phyloP scores from a whole-genome alignment of 2,113 vertebrate species.

The Scortum barcoo region DNA sequence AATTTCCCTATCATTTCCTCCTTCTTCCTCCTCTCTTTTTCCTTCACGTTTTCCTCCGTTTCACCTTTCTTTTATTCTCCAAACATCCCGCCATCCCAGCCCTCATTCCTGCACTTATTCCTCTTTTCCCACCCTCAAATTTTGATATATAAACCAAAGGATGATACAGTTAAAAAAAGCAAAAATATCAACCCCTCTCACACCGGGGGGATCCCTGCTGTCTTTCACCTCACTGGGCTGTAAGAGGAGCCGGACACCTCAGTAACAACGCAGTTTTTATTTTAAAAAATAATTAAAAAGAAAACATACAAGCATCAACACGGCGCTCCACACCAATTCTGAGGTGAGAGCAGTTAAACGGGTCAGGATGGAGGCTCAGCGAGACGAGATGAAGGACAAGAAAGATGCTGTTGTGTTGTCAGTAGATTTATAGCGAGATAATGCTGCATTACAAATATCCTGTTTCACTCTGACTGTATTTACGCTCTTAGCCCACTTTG shows the following conservation, averaged over 20 bases:
- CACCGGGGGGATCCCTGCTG: background rate
- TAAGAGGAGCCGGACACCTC: constrained; percentile 14
- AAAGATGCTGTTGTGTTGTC: background rate
- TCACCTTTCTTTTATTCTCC: constrained; percentile 24
- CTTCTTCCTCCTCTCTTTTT: too few relatives aligned
- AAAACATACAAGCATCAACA: constrained; percentile 22
- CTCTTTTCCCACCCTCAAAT: background rate
- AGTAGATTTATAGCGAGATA: constrained; percentile 2
- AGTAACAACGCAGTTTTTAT: background rate
- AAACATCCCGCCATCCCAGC: too few relatives aligned
- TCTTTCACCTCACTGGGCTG: constrained; percentile 6
- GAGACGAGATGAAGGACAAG: background rate
- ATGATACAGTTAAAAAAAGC: background rate
- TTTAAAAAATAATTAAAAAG: background rate
- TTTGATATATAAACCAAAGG: background rate
- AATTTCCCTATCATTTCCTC: constrained; percentile 23
- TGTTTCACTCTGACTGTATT: background rate
- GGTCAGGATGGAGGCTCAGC: constrained; percentile 18
- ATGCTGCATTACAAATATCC: background rate
- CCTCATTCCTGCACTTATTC: background rate
- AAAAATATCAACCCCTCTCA: background rate
- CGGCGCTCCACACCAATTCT: constrained; percentile 35
- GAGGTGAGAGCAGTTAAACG: constrained; percentile 36
- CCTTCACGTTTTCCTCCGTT: too few relatives aligned
- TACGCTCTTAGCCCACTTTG: background rate